phyloP scores from a whole-genome alignment of 2,797 vertebrate genomes.

The Galago senegalensis region DNA sequence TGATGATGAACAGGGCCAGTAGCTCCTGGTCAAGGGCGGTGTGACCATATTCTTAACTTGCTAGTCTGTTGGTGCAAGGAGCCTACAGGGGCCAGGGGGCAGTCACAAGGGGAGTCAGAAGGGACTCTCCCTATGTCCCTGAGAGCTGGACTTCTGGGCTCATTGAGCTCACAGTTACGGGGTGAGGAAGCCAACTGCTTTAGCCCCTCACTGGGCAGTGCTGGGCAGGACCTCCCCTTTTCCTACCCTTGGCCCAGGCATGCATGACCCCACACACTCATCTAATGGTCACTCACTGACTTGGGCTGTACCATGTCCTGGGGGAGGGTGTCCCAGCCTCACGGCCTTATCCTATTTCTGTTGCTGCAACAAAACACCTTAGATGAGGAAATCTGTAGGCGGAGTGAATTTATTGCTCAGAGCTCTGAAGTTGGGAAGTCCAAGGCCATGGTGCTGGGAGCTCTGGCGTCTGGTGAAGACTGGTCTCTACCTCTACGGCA shows the following conservation, averaged over 20 bases:
- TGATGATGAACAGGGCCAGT: not conserved
- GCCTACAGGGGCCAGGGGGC: not conserved
- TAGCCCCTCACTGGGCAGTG: rapidly evolving
- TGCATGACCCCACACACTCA: too few relatives aligned
- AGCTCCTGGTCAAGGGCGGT: too few relatives aligned
- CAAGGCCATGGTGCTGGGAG: not conserved
- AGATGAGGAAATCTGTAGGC: not conserved
- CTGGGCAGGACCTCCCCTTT: rapidly evolving
- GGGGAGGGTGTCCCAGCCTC: too few relatives aligned
- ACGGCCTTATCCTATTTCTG: not conserved
- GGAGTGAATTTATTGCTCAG: not conserved
- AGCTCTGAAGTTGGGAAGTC: not conserved
- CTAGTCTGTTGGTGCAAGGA: not conserved
- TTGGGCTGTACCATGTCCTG: rapidly evolving
- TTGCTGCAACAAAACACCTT: not conserved
- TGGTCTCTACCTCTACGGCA: not conserved
- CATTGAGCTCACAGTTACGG: not conserved
- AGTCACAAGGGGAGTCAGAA: rapidly evolving
- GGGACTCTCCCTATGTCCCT: not conserved
- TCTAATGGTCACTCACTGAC: too few relatives aligned
- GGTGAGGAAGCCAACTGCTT: too few relatives aligned
- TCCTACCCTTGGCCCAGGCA: rapidly evolving
- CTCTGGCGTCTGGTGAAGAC: not conserved
- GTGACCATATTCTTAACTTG: not conserved
- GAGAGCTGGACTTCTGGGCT: not conserved